A percentile compares a stretch with the other conserved stretches of the same genome.
These are phyloP conservation scores for Scaptomyza graminum DNA, from an alignment of 1,140 invertebrate genomes.

Conservation along the genomic window DNA sequence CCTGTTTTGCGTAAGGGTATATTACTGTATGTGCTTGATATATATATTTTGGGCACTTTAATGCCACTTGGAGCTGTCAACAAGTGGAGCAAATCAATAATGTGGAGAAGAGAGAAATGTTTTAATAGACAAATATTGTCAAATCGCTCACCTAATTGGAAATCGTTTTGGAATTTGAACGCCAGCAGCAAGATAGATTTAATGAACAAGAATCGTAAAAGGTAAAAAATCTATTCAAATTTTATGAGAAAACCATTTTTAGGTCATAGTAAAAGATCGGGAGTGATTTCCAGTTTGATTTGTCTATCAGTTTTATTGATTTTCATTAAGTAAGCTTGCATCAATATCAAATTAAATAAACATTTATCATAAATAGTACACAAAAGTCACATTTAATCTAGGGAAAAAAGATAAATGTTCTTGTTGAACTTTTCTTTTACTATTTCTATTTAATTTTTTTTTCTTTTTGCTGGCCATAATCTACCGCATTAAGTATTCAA, in stretches of 20 bases:
- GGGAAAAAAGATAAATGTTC: conserved; percentile 3
- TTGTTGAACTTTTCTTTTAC: neutral
- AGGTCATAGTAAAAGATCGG: too few species aligned
- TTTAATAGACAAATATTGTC: neutral
- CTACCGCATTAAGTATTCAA: conserved; percentile 70
- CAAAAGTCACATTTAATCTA: conserved; percentile 3
- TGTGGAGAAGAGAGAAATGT: neutral
- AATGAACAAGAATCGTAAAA: too few species aligned
- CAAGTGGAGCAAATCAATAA: conserved; percentile 48
- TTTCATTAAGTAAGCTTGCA: too few species aligned
- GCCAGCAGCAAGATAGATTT: too few species aligned
- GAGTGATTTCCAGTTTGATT: too few species aligned
- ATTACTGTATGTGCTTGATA: neutral
- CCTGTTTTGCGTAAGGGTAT: conserved; percentile 26
- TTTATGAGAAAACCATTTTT: too few species aligned
- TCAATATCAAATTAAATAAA: conserved; percentile 1
- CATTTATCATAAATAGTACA: conserved; percentile 15
- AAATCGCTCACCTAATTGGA: neutral
- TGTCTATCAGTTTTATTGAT: too few species aligned
- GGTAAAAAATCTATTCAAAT: too few species aligned
- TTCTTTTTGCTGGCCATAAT: conserved; percentile 52
- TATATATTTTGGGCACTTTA: conserved; percentile 2
- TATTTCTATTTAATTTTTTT: neutral
- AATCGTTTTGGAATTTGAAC: too few species aligned
- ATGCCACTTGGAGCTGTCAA: conserved; percentile 33